phyloP scores from a whole-genome alignment of 2,888 invertebrate species.

The Macrophya alboannulata region DNA sequence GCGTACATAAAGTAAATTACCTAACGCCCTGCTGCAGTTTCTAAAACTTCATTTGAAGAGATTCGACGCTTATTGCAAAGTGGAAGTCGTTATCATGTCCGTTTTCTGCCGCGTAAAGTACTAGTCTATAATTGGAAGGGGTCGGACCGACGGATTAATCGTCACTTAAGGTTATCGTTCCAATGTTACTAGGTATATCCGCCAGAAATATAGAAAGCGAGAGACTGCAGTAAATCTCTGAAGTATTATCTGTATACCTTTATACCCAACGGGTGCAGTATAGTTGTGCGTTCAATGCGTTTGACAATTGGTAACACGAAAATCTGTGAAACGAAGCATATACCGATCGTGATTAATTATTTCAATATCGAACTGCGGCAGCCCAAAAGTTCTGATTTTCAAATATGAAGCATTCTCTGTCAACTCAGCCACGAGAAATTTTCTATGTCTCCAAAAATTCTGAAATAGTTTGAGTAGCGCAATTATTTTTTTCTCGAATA shows the following conservation, averaged over 20 bases:
- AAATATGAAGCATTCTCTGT: too few species aligned
- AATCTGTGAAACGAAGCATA: not conserved
- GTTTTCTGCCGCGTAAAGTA: not conserved
- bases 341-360: not conserved
- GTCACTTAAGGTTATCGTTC: not conserved
- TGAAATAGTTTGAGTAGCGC: too few species aligned
- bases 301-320: conserved; percentile 22
- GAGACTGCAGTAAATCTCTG: not conserved
- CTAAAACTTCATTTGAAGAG: not conserved
- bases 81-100: conserved; percentile 23
- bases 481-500: too few species aligned
- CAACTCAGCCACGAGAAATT: too few species aligned
- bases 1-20: not conserved
- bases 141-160: not conserved
- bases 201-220: not conserved
- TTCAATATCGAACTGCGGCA: not conserved
- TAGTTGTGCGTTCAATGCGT: not conserved
- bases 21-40: not conserved
- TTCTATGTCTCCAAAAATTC: too few species aligned
- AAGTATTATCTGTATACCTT: not conserved
- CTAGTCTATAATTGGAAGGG: conserved; percentile 9
- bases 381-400: not conserved
- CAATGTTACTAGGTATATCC: not conserved
- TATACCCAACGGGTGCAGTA: not conserved
- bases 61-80: conserved; percentile 6